Evolutionary conservation across 2,888 invertebrate species (phyloP), one percentile per base, ranked within the genome.

Genomic region (Ennomos erosarius): DNA sequence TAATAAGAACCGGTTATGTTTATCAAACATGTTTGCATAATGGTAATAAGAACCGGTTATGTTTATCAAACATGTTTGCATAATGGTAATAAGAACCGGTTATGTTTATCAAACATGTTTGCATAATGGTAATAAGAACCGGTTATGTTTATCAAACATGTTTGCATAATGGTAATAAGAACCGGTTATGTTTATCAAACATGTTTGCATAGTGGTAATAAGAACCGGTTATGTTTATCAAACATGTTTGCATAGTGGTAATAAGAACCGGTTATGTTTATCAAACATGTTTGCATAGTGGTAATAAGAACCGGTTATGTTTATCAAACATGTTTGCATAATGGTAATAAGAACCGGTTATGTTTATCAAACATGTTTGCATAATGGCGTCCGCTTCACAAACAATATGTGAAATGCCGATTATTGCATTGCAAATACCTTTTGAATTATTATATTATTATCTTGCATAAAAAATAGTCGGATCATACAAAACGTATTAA

Each of bases 171-270:
- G 42, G 9, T 42, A 12, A 13, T 36, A 9, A 36, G 12, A 46
- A 16, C 47, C 38, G 35, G 42, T 51, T 51, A n/a, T 33, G 12
- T 48, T 10, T 36, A 46, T 46, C 11, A 10, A 13, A 13, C 37
- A n/a, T 46, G 42, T 42, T 42, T 42, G 12, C 16, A 42, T 16
- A 42, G 1, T 16, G 42, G 9, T 42, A 12, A 13, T 36, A 9
- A 36, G 12, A 46, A 16, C 47, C 38, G 35, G 42, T 51, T 51
- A n/a, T 33, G 12, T 48, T 10, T 36, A 46, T 46, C 11, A 10
- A 13, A 13, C 37, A n/a, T 46, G 42, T 42, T 42, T 42, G 12
- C 16, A 42, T 16, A 42, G 1, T 16, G 42, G 9, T 42, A 12
- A 13, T 36, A 9, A 36, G 12, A 46, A 16, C 47, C 38, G 35